phyloP scores from a whole-genome alignment of 2,888 invertebrate genomes.

The Pantelozetes paolii region DNA sequence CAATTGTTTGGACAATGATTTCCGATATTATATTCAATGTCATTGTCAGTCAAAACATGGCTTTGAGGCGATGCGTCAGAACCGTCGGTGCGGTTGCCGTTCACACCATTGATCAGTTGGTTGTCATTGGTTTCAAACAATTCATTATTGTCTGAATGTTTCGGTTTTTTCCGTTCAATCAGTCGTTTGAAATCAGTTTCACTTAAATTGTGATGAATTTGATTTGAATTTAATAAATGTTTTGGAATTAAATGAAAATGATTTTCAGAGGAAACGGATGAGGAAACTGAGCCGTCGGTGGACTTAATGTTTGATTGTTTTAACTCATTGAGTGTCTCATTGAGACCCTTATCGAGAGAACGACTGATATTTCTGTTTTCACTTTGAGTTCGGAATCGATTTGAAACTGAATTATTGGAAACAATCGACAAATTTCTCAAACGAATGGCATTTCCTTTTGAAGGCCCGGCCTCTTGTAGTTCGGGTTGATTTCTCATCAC shows the following conservation, averaged over 20 bases:
- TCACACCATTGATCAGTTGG: not conserved
- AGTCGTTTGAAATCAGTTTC: conserved; percentile 4
- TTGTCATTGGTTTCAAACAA: not conserved
- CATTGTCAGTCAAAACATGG: not conserved
- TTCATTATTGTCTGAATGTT: not conserved
- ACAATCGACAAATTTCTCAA: conserved; percentile 10
- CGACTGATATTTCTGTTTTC: conserved; percentile 42
- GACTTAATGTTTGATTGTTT: too few species aligned
- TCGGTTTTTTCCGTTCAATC: not conserved
- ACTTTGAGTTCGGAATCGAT: not conserved
- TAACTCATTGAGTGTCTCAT: conserved; percentile 44
- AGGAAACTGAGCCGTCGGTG: not conserved
- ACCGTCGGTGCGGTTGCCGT: not conserved
- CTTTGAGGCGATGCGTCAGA: not conserved
- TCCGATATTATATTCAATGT: not conserved
- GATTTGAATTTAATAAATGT: conserved; percentile 22
- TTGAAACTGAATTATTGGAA: conserved; percentile 20
- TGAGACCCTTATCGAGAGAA: conserved; percentile 47
- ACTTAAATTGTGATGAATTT: conserved; percentile 25
- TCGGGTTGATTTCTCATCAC: not conserved
- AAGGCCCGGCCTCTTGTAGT: not conserved
- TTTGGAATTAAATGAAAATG: conserved; percentile 18
- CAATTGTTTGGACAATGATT: not conserved
- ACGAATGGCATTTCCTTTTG: not conserved
- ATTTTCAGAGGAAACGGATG: conserved; percentile 4